phyloP scores from a whole-genome alignment of 2,113 vertebrate species.

The Channa argus region DNA sequence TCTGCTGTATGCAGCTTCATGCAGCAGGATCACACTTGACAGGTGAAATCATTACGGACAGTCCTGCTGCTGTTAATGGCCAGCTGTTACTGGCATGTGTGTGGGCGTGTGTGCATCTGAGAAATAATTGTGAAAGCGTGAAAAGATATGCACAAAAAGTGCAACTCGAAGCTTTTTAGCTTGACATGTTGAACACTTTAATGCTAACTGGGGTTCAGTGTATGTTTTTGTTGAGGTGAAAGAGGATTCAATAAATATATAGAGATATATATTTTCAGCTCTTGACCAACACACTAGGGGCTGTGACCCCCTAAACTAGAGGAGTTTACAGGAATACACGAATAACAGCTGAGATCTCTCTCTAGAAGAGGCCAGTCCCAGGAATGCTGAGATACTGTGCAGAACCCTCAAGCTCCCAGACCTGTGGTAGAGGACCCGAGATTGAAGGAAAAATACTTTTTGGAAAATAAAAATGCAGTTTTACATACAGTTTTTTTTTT shows the following conservation, averaged over 20 bases:
- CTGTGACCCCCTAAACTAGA: no score
- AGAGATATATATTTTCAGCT: no score
- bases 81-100: slow-evolving; percentile 43
- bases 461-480: no score
- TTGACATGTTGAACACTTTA: slow-evolving; percentile 3
- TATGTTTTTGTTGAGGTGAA: not conserved
- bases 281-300: no score
- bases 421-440: no score
- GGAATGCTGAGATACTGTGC: no score
- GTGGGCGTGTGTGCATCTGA: slow-evolving; percentile 30
- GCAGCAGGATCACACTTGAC: slow-evolving; percentile 63
- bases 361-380: no score
- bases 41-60: slow-evolving; percentile 70
- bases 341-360: no score
- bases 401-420: no score
- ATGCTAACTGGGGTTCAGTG: not conserved
- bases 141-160: slow-evolving; percentile 23
- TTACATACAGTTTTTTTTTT: no score
- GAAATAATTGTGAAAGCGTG: slow-evolving; percentile 50
- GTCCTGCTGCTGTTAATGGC: slow-evolving; percentile 50
- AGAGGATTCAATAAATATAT: not conserved
- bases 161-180: not conserved
- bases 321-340: no score
- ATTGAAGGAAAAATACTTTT: no score
- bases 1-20: slow-evolving; percentile 52